Conservation (phyloP, 2,888 invertebrate genomes). For the Argyresthia albistria region DNA sequence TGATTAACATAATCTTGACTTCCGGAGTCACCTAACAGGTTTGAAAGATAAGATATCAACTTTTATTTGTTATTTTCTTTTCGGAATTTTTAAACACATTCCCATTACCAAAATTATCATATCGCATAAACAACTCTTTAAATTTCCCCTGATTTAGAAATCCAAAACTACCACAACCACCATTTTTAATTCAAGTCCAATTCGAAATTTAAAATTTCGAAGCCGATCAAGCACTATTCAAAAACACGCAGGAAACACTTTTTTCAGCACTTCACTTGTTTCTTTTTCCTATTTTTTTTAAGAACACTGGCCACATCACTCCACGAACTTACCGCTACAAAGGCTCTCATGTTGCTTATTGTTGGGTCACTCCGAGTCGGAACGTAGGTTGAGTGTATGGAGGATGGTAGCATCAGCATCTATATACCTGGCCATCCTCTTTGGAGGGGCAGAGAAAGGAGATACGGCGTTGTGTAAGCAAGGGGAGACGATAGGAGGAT, state of each 20-base stretch:
- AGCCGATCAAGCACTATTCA: background rate
- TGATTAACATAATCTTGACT: background rate
- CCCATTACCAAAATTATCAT: too few relatives aligned
- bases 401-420: slow-evolving; percentile 39
- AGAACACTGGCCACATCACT: slow-evolving; percentile 33
- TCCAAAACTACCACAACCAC: background rate
- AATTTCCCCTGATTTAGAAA: too few relatives aligned
- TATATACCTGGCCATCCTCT: slow-evolving; percentile 49
- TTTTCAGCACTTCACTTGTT: slow-evolving; percentile 28
- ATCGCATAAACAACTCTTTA: too few relatives aligned
- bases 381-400: slow-evolving; percentile 55
- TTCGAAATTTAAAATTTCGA: background rate
- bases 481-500: slow-evolving; percentile 62
- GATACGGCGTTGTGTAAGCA: slow-evolving; percentile 57
- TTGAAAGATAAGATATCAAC: too few relatives aligned
- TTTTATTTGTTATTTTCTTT: too few relatives aligned
- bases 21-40: too few relatives aligned
- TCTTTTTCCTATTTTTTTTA: slow-evolving; percentile 10
- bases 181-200: background rate
- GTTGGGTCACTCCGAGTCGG: slow-evolving; percentile 61
- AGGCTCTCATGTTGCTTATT: slow-evolving; percentile 67
- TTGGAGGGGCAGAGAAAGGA: slow-evolving; percentile 69
- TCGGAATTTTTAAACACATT: too few relatives aligned
- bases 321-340: slow-evolving; percentile 68
- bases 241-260: slow-evolving; percentile 35